Percentiles rank a stretch among this genome's conserved stretches.
Conservation (phyloP, 92 coral and sea anemone species). For the Plumapathes pennacea region DNA sequence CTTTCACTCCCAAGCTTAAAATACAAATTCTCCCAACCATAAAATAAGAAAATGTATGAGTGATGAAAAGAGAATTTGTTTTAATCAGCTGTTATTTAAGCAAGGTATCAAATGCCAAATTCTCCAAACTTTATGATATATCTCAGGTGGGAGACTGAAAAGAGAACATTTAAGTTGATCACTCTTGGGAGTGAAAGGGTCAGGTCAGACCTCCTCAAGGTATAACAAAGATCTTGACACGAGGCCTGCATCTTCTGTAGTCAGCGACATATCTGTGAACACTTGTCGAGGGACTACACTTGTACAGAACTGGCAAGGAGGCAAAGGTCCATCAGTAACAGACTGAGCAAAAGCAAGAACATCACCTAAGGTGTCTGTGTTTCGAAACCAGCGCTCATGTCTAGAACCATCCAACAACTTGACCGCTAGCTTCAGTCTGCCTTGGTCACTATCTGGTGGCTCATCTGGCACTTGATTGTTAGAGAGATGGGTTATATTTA, state of each 20-base stretch:
- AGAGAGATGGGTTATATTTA: conserved; percentile 10
- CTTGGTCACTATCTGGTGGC: conserved; percentile 61
- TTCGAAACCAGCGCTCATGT: conserved; percentile 76
- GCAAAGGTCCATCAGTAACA: conserved; percentile 17
- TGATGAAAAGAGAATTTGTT: too few species aligned
- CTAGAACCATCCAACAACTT: conserved; percentile 85
- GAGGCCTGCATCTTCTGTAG: conserved; percentile 61
- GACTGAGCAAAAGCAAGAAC: conserved; percentile 69
- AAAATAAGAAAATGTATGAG: too few species aligned
- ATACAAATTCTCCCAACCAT: too few species aligned
- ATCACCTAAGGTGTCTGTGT: conserved; percentile 56
- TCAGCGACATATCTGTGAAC: conserved; percentile 56
- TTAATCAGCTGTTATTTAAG: too few species aligned
- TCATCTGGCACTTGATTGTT: conserved; percentile 40
- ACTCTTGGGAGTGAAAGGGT: background rate
- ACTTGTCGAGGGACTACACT: conserved; percentile 79
- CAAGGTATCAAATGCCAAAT: too few species aligned
- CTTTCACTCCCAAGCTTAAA: too few species aligned
- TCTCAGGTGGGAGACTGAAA: too few species aligned
- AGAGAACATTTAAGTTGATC: background rate
- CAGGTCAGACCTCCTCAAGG: conserved; percentile 58
- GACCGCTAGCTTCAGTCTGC: conserved; percentile 75
- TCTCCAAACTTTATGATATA: too few species aligned
- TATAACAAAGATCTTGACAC: conserved; percentile 81
- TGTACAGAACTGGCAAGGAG: conserved; percentile 73